These are phyloP conservation scores for Paralichthys olivaceus DNA, from an alignment of 2,113 vertebrate species.

Conservation along the genomic window DNA sequence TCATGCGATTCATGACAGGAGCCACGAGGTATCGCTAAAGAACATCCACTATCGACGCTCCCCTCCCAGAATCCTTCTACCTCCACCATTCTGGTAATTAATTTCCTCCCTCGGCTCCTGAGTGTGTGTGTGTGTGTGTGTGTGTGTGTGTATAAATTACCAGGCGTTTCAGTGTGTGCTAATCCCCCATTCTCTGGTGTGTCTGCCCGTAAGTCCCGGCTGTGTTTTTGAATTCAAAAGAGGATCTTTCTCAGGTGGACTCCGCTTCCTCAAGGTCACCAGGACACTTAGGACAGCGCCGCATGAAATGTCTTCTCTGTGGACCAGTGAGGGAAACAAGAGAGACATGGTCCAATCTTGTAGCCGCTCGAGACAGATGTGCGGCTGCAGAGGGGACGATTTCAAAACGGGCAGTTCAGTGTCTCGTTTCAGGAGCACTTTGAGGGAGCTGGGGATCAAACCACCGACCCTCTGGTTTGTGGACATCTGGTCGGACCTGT, in stretches of 20 bases:
- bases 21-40: constrained; percentile 65
- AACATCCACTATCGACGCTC: constrained; percentile 49
- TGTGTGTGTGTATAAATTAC: constrained; percentile 30
- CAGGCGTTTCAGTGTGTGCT: constrained; percentile 64
- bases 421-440: too few relatives aligned
- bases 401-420: too few relatives aligned
- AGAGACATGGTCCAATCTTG: neutral
- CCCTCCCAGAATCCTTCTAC: constrained; percentile 22
- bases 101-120: constrained; percentile 55
- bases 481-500: too few relatives aligned
- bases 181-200: constrained; percentile 60
- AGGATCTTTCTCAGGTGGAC: constrained; percentile 40
- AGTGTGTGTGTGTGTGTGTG: constrained; percentile 17
- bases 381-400: neutral
- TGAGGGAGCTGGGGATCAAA: too few relatives aligned
- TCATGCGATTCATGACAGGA: constrained; percentile 65
- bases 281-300: neutral
- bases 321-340: neutral
- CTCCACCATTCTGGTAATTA: constrained; percentile 63
- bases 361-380: neutral
- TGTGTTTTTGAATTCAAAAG: constrained; percentile 65
- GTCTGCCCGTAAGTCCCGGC: constrained; percentile 33
- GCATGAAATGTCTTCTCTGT: constrained; percentile 11
- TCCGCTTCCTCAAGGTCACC: constrained; percentile 63
- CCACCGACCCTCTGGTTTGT: too few relatives aligned